Base-by-base conservation (phyloP, 1,140 invertebrate genomes). In the Bombyx mandarina region DNA sequence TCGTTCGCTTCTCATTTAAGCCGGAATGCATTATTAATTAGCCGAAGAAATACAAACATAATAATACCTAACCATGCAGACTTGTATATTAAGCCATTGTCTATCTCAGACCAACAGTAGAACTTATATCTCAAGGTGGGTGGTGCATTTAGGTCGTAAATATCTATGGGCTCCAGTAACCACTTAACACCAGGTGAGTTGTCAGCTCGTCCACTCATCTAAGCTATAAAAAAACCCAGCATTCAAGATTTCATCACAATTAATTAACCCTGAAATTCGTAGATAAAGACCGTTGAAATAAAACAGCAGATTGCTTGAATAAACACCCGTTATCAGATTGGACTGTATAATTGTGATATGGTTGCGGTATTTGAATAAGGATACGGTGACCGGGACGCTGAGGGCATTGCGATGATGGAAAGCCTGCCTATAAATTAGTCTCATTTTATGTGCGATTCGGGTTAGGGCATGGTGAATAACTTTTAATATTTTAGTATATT, bases 311-410 rank as follows among this genome's bases (percentile, higher is more conserved):
- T 73, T 74, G 64, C 61, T 59, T 65, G 57, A 51, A 62, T 66
- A 75, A 75, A 75, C 70, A 73, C n/a, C 47, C 56, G 65, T 71
- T 80, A 80, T 79, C 77, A 52, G 49, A 57, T 73, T 74, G 78
- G 73, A 79, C 77, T 79, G 52, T 79, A 69, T 75, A 79, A 75
- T 78, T 71, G 52, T 64, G 64, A 71, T 79, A 72, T 69, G 61
- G 63, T 68, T 69, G 63, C 53, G 35, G 54, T 84, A 80, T 84
- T 84, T 84, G 76, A 67, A 77, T 71, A 75, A 69, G 72, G 79
- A 82, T 84, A 73, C 62, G 66, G 77, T 84, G 81, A 82, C 81
- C 81, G 77, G 73, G 71, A 71, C 61, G 65, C 65, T 64, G 73
- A 78, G 73, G 72, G 65, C 79, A 71, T 56, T 62, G 65, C 50